phyloP scores from a whole-genome alignment of 2,113 vertebrate genomes.

The Furnarius figulus region DNA sequence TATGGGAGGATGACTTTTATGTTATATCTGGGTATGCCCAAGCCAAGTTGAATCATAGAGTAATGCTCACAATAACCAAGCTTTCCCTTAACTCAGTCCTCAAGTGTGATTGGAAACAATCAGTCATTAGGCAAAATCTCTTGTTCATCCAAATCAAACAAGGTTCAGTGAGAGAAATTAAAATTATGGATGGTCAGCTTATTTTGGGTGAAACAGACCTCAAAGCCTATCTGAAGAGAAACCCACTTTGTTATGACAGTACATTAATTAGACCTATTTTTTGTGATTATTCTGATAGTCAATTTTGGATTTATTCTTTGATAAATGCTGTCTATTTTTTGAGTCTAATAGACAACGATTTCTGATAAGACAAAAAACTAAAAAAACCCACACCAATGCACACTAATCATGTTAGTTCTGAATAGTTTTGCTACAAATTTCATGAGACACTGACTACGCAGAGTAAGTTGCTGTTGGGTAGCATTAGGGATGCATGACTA shows the following conservation, averaged over 20 bases:
- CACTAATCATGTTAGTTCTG: neutral
- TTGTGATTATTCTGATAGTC: neutral
- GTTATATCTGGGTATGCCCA: neutral
- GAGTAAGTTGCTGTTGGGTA: neutral
- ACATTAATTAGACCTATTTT: neutral
- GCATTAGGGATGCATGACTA: neutral
- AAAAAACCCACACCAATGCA: neutral
- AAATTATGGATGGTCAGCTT: neutral
- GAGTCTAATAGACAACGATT: neutral
- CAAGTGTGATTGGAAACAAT: neutral
- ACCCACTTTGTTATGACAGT: neutral
- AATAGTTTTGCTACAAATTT: neutral
- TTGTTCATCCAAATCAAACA: neutral
- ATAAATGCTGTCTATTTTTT: neutral
- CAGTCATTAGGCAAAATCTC: neutral
- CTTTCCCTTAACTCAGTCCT: neutral
- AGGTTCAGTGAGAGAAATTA: neutral
- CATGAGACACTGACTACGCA: neutral
- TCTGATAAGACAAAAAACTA: neutral
- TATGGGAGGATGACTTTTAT: rapidly evolving
- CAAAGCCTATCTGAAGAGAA: neutral
- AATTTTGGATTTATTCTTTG: neutral
- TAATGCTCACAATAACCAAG: neutral
- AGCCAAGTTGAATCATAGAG: neutral
- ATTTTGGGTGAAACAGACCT: neutral